These are phyloP conservation scores for Catotricha subobsoleta DNA, from an alignment of 2,888 invertebrate genomes.

Conservation along the genomic window DNA sequence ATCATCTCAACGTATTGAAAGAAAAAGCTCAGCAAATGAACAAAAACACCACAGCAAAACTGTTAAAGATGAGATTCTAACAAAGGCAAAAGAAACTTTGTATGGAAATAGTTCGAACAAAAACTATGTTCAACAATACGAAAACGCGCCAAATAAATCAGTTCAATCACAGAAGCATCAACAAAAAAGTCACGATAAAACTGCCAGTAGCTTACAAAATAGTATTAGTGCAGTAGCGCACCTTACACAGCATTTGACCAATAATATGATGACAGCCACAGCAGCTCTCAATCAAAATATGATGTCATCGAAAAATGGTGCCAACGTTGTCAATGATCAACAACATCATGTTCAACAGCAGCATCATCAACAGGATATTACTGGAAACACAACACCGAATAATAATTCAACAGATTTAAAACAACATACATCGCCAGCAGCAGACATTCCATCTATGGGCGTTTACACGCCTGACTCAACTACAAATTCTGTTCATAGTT, in stretches of 20 bases:
- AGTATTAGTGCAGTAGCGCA: conserved; percentile 1
- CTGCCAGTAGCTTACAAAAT: conserved; percentile 10
- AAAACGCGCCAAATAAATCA: not conserved
- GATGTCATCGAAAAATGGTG: conserved; percentile 6
- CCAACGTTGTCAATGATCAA: conserved; percentile 9
- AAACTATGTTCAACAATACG: not conserved
- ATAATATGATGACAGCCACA: conserved; percentile 14
- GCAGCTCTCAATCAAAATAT: conserved; percentile 9
- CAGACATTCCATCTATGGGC: conserved; percentile 60
- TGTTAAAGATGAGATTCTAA: conserved; percentile 2
- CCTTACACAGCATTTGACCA: conserved; percentile 8
- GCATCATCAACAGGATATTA: conserved; percentile 10
- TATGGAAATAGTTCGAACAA: conserved; percentile 2
- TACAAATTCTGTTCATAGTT: conserved; percentile 63
- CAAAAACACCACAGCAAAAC: conserved; percentile 4
- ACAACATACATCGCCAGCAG: conserved; percentile 26
- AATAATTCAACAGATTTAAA: conserved; percentile 19
- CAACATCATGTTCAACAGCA: conserved; percentile 8
- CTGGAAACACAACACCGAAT: conserved; percentile 29
- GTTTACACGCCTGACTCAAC: conserved; percentile 75
- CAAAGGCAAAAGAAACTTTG: not conserved
- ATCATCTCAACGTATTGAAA: not conserved
- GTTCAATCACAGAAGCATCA: conserved; percentile 11
- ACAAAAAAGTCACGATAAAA: conserved; percentile 11
- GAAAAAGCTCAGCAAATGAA: conserved; percentile 1